Conservation (phyloP, 2,113 vertebrate species). For the Otis tarda region DNA sequence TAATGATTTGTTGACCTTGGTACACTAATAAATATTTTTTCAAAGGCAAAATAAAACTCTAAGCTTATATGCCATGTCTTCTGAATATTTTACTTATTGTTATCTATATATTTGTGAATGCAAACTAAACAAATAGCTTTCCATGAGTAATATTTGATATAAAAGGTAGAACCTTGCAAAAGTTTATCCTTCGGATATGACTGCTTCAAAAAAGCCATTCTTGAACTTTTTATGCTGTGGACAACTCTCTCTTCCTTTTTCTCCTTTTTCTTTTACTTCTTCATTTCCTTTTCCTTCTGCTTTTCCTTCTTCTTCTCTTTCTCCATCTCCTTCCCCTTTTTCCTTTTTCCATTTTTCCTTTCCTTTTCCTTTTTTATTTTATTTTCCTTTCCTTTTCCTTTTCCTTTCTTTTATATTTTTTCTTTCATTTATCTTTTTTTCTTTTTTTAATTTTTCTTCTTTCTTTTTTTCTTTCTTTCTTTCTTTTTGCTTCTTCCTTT, state of each 20-base stretch:
- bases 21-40: neutral
- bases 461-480: no score
- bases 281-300: no score
- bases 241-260: neutral
- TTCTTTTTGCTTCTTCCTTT: no score
- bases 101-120: neutral
- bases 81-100: neutral
- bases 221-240: neutral
- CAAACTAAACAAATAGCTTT: neutral
- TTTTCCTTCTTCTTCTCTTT: neutral
- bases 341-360: rapidly evolving
- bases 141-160: neutral
- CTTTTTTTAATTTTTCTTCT: no score
- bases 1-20: neutral
- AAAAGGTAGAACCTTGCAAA: neutral
- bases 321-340: no score
- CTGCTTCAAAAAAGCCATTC: neutral
- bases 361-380: no score
- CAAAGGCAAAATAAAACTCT: neutral
- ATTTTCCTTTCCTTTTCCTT: neutral
- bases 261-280: neutral
- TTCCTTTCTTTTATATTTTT: neutral
- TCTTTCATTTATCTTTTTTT: no score
- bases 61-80: neutral
- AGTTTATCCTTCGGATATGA: neutral